phyloP scores from a whole-genome alignment of 2,113 vertebrate species.

The Coracopsis vasa region DNA sequence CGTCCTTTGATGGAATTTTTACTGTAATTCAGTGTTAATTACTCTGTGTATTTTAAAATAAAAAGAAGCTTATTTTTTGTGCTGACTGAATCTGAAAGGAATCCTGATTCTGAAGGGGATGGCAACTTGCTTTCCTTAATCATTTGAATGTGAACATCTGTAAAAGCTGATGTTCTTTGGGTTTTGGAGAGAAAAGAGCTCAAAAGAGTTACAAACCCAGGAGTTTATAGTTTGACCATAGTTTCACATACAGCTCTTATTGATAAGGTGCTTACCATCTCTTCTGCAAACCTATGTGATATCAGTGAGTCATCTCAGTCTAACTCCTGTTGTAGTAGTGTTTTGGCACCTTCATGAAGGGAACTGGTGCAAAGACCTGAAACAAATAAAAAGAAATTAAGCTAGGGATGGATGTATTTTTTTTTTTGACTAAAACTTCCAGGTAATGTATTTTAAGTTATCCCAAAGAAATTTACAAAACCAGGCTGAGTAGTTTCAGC shows the following conservation, averaged over 20 bases:
- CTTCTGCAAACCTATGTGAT: not conserved
- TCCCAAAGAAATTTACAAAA: not conserved
- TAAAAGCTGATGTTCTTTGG: not conserved
- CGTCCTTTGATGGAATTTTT: not conserved
- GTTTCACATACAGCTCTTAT: not conserved
- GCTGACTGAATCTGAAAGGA: not conserved
- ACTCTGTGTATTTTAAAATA: not conserved
- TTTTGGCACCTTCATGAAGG: not conserved
- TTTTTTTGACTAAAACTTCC: not conserved
- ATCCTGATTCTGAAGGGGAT: not conserved
- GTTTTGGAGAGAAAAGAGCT: not conserved
- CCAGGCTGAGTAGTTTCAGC: not conserved
- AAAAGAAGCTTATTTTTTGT: not conserved
- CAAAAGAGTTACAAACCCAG: not conserved
- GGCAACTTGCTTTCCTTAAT: not conserved
- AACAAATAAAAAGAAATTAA: not conserved
- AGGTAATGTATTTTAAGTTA: not conserved
- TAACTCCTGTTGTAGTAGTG: not conserved
- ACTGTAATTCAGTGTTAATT: not conserved
- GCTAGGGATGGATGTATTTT: not conserved
- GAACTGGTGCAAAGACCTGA: not conserved
- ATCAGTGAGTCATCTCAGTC: not conserved
- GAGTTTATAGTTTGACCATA: not conserved
- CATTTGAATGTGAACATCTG: not conserved
- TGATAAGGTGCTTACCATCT: not conserved